Evolutionary conservation across 1,140 invertebrate species (phyloP), one percentile per base, ranked within the genome.

Genomic region (Hermetia illucens): DNA sequence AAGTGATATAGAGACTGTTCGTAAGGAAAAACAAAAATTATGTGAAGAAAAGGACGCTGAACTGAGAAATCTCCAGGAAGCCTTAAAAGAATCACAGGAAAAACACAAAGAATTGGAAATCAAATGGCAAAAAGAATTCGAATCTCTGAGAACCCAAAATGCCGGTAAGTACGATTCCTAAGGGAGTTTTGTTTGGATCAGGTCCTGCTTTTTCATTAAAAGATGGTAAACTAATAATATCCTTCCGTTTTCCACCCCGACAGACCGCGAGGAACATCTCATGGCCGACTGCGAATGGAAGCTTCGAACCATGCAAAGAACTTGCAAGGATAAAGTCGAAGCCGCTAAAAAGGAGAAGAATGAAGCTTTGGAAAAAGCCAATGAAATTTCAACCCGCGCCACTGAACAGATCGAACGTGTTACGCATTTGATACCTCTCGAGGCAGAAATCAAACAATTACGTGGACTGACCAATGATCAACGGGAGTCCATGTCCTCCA

Each of bases 241-340:
- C n/a, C n/a, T n/a, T n/a, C n/a, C n/a, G n/a, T n/a, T 4, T 34
- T 27, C 29, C 13, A 15, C 6, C 3, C 3, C 64, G 46, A 60
- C 63, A 42, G 56, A 70, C 16, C 64, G 72, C 39, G 74, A 78
- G 50, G 71, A 75, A 38, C 66, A 71, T 44, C 52, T 77, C 15
- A 56, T 78, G 49, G 70, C 75, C 36, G 76, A 79, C 51, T 77
- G 75, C 44, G 76, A 79, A 56, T 77, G 75, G 73, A 75, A 78
- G 50, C 49, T 79, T 21, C 52, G 74, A 29, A 72, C 77, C 53
- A 73, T 77, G 41, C 69, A 77, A 50, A 62, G 68, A 38, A 59
- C 58, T 13, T 75, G 72, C 46, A 78, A 78, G 49, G 67, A 68
- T 44, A 68, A 70, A 45, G 43, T 74, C 12, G 68, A 72, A 34